These are phyloP conservation scores for Heliocidaris erythrogramma DNA, from an alignment of 35 echinoderm and acorn worm species.

Conservation along the genomic window DNA sequence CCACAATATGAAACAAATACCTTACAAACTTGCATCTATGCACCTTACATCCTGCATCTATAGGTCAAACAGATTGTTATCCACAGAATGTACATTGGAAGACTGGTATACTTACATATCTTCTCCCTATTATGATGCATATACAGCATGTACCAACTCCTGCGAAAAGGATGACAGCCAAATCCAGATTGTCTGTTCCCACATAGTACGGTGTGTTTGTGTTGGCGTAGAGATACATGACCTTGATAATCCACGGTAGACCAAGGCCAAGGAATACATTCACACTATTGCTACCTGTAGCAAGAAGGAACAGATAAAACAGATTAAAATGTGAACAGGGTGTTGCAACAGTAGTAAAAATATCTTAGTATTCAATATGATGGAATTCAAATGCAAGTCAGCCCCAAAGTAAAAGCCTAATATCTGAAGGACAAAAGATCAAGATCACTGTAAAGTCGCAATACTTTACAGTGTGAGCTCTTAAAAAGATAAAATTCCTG, in stretches of 20 bases:
- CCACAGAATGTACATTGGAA: neutral
- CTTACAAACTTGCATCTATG: no score
- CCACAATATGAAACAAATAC: no score
- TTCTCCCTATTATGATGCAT: constrained; percentile 71
- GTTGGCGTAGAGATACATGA: constrained; percentile 57
- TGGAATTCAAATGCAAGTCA: neutral
- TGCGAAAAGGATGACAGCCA: constrained; percentile 75
- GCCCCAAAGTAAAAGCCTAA: neutral
- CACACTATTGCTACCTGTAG: constrained; percentile 92
- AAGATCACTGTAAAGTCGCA: no score
- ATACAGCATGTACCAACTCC: constrained; percentile 71
- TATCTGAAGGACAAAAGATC: neutral
- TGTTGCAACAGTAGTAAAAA: neutral
- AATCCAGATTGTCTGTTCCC: constrained; percentile 66
- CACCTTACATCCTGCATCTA: neutral
- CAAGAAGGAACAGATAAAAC: neutral
- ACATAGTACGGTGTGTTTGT: constrained; percentile 9
- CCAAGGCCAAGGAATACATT: constrained; percentile 96
- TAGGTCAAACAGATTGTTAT: no score
- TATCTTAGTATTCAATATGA: neutral
- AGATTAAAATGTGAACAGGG: constrained; percentile 8
- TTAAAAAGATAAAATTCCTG: no score
- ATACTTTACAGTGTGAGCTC: no score
- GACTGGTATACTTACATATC: constrained; percentile 74
- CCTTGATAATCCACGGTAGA: constrained; percentile 83